phyloP scores from a whole-genome alignment of 2,113 vertebrate genomes.

The Oncorhynchus tshawytscha region DNA sequence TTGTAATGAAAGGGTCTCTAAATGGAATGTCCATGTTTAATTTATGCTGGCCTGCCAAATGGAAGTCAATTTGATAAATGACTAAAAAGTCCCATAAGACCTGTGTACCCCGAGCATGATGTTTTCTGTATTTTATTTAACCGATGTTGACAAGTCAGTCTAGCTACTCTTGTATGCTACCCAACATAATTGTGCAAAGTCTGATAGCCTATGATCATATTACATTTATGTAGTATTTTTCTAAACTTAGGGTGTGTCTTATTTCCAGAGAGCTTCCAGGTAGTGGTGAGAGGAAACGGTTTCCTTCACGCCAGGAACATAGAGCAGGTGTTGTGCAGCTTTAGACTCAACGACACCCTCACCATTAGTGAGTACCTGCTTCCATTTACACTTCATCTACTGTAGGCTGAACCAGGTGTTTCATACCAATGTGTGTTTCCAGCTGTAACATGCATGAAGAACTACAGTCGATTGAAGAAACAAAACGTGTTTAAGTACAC shows the following conservation, averaged over 20 bases:
- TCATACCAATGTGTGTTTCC: neutral
- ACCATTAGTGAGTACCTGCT: slow-evolving; percentile 82
- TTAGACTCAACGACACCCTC: slow-evolving; percentile 82
- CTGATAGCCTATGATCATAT: neutral
- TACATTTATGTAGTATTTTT: too few relatives aligned
- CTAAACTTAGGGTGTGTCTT: neutral
- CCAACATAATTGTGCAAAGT: neutral
- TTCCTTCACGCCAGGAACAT: slow-evolving; percentile 82
- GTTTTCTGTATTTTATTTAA: neutral
- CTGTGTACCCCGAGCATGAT: neutral
- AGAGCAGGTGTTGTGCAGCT: slow-evolving; percentile 87
- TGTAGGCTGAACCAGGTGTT: neutral
- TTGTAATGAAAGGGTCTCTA: neutral
- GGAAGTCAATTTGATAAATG: neutral
- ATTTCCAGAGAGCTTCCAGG: slow-evolving; percentile 83
- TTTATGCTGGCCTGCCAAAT: neutral
- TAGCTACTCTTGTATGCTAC: too few relatives aligned
- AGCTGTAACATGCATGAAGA: neutral
- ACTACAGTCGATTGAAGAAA: too few relatives aligned
- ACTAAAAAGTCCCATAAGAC: neutral
- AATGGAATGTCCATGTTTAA: neutral
- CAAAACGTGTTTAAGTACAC: neutral
- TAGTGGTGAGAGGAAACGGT: slow-evolving; percentile 84
- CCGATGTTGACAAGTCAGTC: neutral
- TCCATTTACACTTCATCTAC: neutral